Base-by-base conservation (phyloP, 2,797 vertebrate genomes). In the Perodicticus potto region DNA sequence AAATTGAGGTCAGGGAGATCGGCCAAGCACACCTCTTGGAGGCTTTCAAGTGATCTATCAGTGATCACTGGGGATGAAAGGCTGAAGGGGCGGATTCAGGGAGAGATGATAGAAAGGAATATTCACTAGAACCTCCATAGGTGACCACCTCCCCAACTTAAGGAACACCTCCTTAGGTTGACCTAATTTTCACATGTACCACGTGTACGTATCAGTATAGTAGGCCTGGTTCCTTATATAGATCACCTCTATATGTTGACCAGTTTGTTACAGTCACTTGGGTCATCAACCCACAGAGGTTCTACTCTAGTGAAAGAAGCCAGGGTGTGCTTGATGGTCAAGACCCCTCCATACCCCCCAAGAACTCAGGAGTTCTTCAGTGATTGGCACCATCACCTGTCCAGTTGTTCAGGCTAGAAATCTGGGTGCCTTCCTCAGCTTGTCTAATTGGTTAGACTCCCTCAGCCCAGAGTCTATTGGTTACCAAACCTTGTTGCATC, bases 11-110 rank as follows among this genome's bases (percentile, higher is more conserved):
- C 96, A 76, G 83, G 94, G 89, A 96, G 91, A 94, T 49, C 69
- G 73, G 94, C 92, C 87, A 97, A 91, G 88, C 73, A 78, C 69
- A 82, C 14, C 73, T 96, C 94, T 93, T 5, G 23, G 63, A 85
- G 80, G n/a, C 63, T 97, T 96, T 80, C 76, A 81, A 94, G 40
- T 2, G 2, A 69, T 70, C 43, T 94, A 74, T 85, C 45, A 86
- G 73, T 32, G 59, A 93, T 74, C 65, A n/a, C 34, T 91, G 69
- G 34, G 40, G 55, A 57, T 45, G 65, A 16, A 92, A 34, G 49
- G 77, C 57, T 81, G 74, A 86, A 86, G 53, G 57, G 59, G 70
- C 29, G 67, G 69, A 69, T 78, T 84, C 29, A 43, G 76, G 29
- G 37, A 85, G 94, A 61, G 69, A 32, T n/a, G 86, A 43, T 43